Evolutionary conservation across 2,888 invertebrate species (phyloP).

Genomic region (Hydrotaea cyrtoneurina): DNA sequence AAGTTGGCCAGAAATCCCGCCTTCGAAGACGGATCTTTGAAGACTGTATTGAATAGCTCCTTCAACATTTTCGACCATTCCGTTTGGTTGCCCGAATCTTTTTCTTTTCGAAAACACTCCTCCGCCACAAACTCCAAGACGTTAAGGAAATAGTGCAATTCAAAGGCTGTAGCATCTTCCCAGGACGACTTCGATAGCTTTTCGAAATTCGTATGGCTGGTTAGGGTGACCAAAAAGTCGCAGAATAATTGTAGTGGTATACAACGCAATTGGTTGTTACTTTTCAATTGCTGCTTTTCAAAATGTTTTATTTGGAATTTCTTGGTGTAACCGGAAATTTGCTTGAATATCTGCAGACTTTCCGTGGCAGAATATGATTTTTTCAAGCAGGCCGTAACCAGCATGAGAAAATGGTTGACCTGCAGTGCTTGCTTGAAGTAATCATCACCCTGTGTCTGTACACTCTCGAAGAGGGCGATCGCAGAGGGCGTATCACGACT

Average conservation of each 20-base stretch:
- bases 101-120: slow-evolving; percentile 64
- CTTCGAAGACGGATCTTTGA: slow-evolving; percentile 81
- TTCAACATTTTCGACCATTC: slow-evolving; percentile 76
- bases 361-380: slow-evolving; percentile 66
- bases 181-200: slow-evolving; percentile 66
- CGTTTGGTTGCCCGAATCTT: slow-evolving; percentile 63
- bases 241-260: slow-evolving; percentile 83
- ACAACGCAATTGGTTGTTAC: slow-evolving; percentile 79
- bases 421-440: slow-evolving; percentile 71
- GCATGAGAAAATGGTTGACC: slow-evolving; percentile 73
- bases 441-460: slow-evolving; percentile 69
- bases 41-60: slow-evolving; percentile 81
- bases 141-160: slow-evolving; percentile 69
- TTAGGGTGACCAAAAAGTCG: slow-evolving; percentile 82
- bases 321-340: slow-evolving; percentile 66
- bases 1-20: slow-evolving; percentile 84
- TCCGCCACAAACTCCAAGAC: slow-evolving; percentile 72
- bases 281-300: slow-evolving; percentile 72
- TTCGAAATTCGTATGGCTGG: slow-evolving; percentile 80
- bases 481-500: slow-evolving; percentile 66
- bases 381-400: slow-evolving; percentile 74
- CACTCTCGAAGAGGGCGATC: slow-evolving; percentile 72
- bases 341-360: slow-evolving; percentile 71
- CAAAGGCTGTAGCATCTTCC: slow-evolving; percentile 70
- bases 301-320: slow-evolving; percentile 70